A percentile compares a stretch with the other conserved stretches of the same genome.
These are phyloP conservation scores for Prorops nasuta DNA, from an alignment of 1,140 invertebrate species.

Conservation along the genomic window DNA sequence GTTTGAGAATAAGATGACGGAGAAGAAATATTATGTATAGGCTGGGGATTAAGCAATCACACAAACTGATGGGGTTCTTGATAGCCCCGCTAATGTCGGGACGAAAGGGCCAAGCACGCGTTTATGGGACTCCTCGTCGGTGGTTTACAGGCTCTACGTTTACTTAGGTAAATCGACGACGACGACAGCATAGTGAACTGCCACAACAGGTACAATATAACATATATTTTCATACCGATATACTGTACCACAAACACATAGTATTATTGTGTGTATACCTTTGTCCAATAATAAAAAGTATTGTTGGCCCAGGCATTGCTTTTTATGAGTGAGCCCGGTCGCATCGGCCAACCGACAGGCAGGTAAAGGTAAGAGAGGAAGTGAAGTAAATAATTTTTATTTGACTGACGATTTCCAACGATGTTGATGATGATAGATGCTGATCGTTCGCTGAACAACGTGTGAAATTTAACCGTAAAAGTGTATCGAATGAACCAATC, in stretches of 20 bases:
- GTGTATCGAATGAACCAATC: not conserved
- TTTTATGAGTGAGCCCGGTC: conserved; percentile 13
- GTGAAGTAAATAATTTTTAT: no score
- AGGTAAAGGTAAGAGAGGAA: no score
- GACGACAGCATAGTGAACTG: conserved; percentile 15
- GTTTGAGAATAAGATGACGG: conserved; percentile 22
- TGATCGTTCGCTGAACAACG: not conserved
- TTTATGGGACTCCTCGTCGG: conserved; percentile 32
- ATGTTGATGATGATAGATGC: no score
- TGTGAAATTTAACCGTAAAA: not conserved
- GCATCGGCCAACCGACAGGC: no score
- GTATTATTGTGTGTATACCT: conserved; percentile 17
- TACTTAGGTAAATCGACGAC: conserved; percentile 36
- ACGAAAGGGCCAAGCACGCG: conserved; percentile 33
- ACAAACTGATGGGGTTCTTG: conserved; percentile 41
- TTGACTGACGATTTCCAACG: no score
- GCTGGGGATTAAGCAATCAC: conserved; percentile 48
- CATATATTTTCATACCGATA: conserved; percentile 12
- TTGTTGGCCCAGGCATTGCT: conserved; percentile 13
- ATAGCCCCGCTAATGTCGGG: conserved; percentile 48
- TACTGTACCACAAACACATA: conserved; percentile 4
- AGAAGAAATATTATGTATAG: not conserved
- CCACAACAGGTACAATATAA: no score
- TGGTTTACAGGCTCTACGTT: no score
- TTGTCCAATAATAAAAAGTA: no score